Conservation (phyloP, 2,888 invertebrate genomes). For the Leucania comma region DNA sequence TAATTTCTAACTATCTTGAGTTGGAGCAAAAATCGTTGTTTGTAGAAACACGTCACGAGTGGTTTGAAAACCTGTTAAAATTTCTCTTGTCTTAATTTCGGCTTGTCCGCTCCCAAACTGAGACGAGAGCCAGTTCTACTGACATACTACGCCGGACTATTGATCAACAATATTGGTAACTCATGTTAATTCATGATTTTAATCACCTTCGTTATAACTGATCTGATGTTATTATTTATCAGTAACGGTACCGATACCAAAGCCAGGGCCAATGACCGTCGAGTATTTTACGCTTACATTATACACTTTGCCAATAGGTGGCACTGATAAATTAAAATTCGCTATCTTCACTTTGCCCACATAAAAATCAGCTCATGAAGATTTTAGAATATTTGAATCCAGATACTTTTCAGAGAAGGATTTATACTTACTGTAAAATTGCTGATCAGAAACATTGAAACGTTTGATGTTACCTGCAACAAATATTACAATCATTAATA, state of each 20-base stretch:
- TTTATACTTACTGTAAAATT: not conserved
- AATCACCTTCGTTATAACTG: not conserved
- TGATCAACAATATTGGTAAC: conserved; percentile 22
- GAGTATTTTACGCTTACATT: conserved; percentile 33
- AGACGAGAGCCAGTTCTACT: conserved; percentile 56
- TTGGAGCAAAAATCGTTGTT: conserved; percentile 26
- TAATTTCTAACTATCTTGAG: conserved; percentile 10
- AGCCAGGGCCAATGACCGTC: conserved; percentile 72
- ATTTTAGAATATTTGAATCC: not conserved
- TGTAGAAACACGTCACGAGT: conserved; percentile 48
- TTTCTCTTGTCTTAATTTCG: conserved; percentile 66
- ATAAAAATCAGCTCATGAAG: not conserved
- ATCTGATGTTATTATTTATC: conserved; percentile 51
- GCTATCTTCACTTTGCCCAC: conserved; percentile 65
- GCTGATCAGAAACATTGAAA: not conserved
- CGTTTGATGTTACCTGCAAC: conserved; percentile 47
- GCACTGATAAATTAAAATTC: conserved; percentile 63
- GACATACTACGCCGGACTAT: conserved; percentile 52
- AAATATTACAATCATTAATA: conserved; percentile 19
- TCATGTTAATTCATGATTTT: not conserved
- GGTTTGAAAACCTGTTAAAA: conserved; percentile 61
- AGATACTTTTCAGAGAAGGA: not conserved
- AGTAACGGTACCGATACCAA: conserved; percentile 68
- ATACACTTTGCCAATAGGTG: conserved; percentile 65
- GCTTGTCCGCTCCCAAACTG: conserved; percentile 44